Base-by-base conservation (phyloP, 1,140 invertebrate genomes). In the Drosophila bifasciata region DNA sequence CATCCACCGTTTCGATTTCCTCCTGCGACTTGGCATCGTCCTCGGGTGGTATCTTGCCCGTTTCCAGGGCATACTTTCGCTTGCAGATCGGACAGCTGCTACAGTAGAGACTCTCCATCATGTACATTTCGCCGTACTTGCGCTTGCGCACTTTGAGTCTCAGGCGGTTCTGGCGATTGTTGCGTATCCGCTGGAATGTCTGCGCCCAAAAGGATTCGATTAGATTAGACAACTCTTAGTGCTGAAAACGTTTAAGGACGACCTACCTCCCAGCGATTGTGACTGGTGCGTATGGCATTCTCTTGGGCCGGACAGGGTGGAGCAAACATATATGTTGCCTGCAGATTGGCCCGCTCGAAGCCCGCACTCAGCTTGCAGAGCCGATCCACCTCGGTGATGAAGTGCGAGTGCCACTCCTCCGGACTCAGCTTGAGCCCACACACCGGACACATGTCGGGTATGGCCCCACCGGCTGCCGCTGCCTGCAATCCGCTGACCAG, bases 101-200 rank as follows among this genome's bases (percentile, higher is more conserved):
- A 48, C 91, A 92, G 63, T 91, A 91, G 45, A 91, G 74, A 76
- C 90, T 92, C 61, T 91, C 91, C 81, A 91, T 84, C 76, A 91
- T 91, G 62, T 91, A 91, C 74, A 91, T 80, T 23, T 92, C 91
- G 93, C 95, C 95, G 39, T 93, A 93, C 92, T 96, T 95, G 51
- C 95, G 92, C 84, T 96, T 95, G 21, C 95, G 89, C 11, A 93
- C 92, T 81, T 93, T 93, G 28, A 93, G 77, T 59, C 92, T 61
- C 32, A 93, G 72, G 28, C 95, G 92, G 68, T 95, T 94, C 80
- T 96, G 96, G 78, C 96, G 93, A 90, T 97, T 97, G 44, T 95
- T 94, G 79, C 95, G 94, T 67, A 97, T 96, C 75, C 96, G 93
- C 90, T 96, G 95, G 91, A 96, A 97, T 17, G 96, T 96, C 94